A percentile compares a stretch with the other conserved stretches of the same genome.
phyloP scores from a whole-genome alignment of 1,140 invertebrate genomes.

The Lucilia cuprina region DNA sequence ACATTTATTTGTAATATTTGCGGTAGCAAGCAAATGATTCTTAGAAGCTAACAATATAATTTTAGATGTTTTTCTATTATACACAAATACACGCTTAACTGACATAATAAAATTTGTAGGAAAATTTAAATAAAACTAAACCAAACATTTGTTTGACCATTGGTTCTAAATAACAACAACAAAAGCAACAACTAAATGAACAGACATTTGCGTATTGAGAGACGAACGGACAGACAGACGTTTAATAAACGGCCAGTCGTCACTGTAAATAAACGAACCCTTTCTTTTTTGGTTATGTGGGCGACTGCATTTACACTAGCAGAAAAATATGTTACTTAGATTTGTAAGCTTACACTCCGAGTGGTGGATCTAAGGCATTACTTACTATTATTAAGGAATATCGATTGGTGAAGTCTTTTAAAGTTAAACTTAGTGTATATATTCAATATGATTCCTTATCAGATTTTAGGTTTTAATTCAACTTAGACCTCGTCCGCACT shows the following conservation, averaged over 20 bases:
- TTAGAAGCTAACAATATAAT: constrained; percentile 23
- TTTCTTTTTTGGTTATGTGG: too few species aligned
- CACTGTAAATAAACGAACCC: too few species aligned
- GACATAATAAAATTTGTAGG: neutral
- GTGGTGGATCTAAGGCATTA: too few species aligned
- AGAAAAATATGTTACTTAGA: too few species aligned
- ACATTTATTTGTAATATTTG: constrained; percentile 36
- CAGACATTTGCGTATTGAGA: neutral
- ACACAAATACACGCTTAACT: neutral
- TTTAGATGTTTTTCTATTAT: neutral
- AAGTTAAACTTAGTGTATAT: too few species aligned
- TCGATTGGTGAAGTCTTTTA: too few species aligned
- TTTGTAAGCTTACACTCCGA: too few species aligned
- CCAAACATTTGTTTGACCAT: neutral
- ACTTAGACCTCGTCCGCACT: too few species aligned
- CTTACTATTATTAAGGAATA: too few species aligned
- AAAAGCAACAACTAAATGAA: neutral
- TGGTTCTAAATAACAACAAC: neutral
- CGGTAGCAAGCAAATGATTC: constrained; percentile 36
- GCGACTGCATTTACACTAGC: too few species aligned
- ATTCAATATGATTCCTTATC: too few species aligned
- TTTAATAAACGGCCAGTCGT: neutral
- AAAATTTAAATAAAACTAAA: neutral
- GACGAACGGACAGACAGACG: neutral
- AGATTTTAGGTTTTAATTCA: too few species aligned